Evolutionary conservation across 2,113 vertebrate species (phyloP), one percentile per base, ranked within the genome.

Genomic region (Strix aluco): DNA sequence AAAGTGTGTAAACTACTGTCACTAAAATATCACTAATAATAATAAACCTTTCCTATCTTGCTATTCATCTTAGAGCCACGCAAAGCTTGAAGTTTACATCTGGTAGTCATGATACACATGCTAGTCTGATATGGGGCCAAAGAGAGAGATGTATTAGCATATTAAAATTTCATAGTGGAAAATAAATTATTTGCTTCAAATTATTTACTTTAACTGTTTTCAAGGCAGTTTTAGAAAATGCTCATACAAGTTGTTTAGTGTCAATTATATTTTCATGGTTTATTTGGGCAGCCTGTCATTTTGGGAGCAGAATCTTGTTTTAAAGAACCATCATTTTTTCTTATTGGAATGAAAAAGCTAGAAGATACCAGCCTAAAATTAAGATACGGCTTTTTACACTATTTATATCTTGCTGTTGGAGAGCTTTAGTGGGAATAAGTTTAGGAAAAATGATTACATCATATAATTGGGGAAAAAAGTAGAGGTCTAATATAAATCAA

Each of bases 311-410:
- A 69, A 82, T 44, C 17, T 25, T 71, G 5, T 80, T 94, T 63
- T 51, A 63, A 80, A 67, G 63, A 91, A 34, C 20, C 49, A 58
- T 75, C 8, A 22, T 62, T 88, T 94, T 91, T 81, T 58, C 74
- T 77, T 86, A 38, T 21, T 79, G 20, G 6, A 85, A 87, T 36
- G 70, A 85, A 89, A 38, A 93, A 81, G 5, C 78, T 46, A 84
- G 72, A 89, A 94, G 89, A 87, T 70, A 74, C 44, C 57, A 67
- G 47, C 55, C 94, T 97, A 96, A 94, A 96, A 96, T 94, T 93
- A 96, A 87, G 81, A 77, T 79, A 81, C 34, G 95, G 74, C 78
- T 79, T 84, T 84, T 92, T 73, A 38, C 62, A 17, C 57, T 95
- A 62, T 83, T 96, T 93, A 65, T 93, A 44, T 81, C 78, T 54